Evolutionary conservation across 2,888 invertebrate species (phyloP), one percentile per base, ranked within the genome.

Genomic region (Cheilosia soror): DNA sequence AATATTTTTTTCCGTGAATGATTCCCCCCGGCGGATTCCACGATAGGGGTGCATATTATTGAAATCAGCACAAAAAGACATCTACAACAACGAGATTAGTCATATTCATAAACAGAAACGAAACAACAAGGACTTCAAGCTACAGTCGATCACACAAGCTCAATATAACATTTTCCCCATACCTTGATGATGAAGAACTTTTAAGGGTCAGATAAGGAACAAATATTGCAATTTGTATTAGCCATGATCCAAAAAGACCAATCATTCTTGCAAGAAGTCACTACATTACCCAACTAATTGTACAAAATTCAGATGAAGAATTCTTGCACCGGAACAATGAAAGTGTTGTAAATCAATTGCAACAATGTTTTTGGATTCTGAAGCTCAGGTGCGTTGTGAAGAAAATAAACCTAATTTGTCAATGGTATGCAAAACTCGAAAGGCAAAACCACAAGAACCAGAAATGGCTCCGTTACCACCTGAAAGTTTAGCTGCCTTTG

Each of bases 171-270:
- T 25, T 33, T 29, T 71, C 63, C 7, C 60, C 76, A 5, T 75
- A 42, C n/a, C n/a, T 75, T 5, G 80, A 87, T 49, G 47, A 60
- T 27, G 37, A 75, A 0, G 68, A 69, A 5, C 6, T 79, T 1
- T 47, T 83, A 33, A 42, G 78, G 2, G 58, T 69, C 31, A 72
- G 62, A 65, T 63, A 76, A 6, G 68, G 82, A 20, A 83, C 68
- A 33, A 79, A 83, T n/a, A 66, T 53, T 51, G 75, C 58, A 1
- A 15, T 7, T 40, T 15, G 20, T 15, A 11, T 27, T 7, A 13
- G 4, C 27, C 5, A 53, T 31, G 42, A 65, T 40, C 15, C 27
- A 5, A 57, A 33, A 58, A 3, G 49, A 33, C 78, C 78, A 11
- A 66, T 84, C 7, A 71, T 66, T 9, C 33, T 78, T n/a, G 40